Conservation (phyloP, 2,797 vertebrate species). For the Cyclopterus lumpus region DNA sequence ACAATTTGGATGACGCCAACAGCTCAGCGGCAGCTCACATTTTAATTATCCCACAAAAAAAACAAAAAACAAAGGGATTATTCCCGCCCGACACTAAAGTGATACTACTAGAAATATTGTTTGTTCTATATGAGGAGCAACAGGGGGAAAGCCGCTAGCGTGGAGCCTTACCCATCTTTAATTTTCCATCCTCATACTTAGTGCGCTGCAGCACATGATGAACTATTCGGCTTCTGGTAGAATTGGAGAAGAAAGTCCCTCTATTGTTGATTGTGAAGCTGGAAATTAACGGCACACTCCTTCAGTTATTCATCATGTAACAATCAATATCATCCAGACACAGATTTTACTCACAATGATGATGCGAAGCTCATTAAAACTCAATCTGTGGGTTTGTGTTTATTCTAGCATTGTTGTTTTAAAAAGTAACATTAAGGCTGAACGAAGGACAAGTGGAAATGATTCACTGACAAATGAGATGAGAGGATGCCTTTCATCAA, state of each 20-base stretch:
- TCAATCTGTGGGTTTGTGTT: conserved; percentile 19
- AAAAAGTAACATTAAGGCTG: conserved; percentile 15
- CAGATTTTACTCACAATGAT: not conserved
- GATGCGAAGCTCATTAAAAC: conserved; percentile 39
- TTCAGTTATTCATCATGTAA: conserved; percentile 32
- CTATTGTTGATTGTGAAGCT: conserved; percentile 99
- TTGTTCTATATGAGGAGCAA: conserved; percentile 4
- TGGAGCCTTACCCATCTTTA: conserved; percentile 92
- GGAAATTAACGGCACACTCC: conserved; percentile 39
- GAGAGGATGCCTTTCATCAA: conserved; percentile 39
- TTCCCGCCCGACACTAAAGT: not conserved
- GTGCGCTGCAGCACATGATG: conserved; percentile 97
- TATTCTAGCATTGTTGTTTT: conserved; percentile 20
- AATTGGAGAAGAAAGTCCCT: conserved; percentile 98
- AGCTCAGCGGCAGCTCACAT: conserved; percentile 32
- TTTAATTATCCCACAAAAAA: conserved; percentile 40
- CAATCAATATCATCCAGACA: conserved; percentile 26
- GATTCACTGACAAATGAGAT: conserved; percentile 40
- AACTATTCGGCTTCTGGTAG: conserved; percentile 96
- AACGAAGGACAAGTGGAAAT: conserved; percentile 25
- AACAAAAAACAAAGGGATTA: conserved; percentile 20
- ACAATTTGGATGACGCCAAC: conserved; percentile 34
- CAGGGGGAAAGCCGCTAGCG: not conserved
- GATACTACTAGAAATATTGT: not conserved
- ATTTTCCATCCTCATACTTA: conserved; percentile 97